phyloP scores from a whole-genome alignment of 2,888 invertebrate genomes.

The Heliconius cydno region DNA sequence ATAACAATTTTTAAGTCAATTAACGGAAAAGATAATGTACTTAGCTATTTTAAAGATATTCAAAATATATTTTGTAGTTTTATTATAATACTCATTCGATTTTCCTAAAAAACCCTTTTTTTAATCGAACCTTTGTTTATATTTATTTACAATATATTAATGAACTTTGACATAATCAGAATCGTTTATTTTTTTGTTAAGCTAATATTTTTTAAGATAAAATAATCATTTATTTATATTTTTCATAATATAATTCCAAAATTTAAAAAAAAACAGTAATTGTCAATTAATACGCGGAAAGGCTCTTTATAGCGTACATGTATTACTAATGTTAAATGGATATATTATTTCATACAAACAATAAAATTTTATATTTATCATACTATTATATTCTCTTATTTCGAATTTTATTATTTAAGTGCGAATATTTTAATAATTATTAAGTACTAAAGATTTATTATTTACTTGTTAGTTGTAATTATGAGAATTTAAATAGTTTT shows the following conservation, averaged over 20 bases:
- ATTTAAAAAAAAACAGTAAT: background rate
- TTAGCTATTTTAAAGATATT: background rate
- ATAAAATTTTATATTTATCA: background rate
- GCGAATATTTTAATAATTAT: conserved; percentile 21
- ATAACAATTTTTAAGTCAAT: background rate
- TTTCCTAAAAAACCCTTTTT: background rate
- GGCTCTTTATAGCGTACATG: background rate
- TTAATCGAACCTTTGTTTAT: background rate
- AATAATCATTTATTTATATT: background rate
- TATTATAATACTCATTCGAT: background rate
- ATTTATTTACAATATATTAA: background rate
- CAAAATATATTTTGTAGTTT: background rate
- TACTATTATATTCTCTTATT: conserved; percentile 28
- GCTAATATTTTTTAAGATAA: background rate
- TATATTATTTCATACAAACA: background rate
- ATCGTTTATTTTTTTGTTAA: background rate
- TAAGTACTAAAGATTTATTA: conserved; percentile 3
- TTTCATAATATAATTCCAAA: background rate
- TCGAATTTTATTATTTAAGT: conserved; percentile 37
- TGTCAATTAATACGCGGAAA: background rate
- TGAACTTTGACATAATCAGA: background rate
- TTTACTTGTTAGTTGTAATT: background rate
- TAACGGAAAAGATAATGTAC: conserved; percentile 1
- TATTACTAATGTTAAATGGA: background rate
- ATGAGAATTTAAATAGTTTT: background rate